Base-by-base conservation (phyloP, 2,797 vertebrate species). In the Enteromius viviparus region DNA sequence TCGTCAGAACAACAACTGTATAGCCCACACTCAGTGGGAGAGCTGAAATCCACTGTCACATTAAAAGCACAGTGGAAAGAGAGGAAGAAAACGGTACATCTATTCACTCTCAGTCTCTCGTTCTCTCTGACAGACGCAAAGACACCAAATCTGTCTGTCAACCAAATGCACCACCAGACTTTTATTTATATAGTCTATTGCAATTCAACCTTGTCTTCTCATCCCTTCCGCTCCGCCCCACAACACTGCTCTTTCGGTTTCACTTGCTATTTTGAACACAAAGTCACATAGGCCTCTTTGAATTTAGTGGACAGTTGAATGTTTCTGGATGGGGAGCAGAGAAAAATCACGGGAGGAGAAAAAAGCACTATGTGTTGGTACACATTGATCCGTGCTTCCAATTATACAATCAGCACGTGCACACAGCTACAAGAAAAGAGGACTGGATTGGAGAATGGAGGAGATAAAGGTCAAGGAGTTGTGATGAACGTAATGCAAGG, bases 31-130 rank as follows among this genome's bases (percentile, higher is more conserved):
- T 68, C 51, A 1, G 78, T 47, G 53, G 17, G 84, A 71, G 80
- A 82, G 79, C 74, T 66, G n/a, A 29, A 45, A 72, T 82, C 78
- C 74, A 62, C 64, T 51, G 70, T 78, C 84, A 83, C 76, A 85
- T 85, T 80, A 82, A 85, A 58, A 77, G 42, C 34, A 29, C 80
- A 60, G 40, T 19, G 26, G n/a, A 82, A 85, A 77, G n/a, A 72
- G 65, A 51, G 29, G 58, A 53, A 68, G 64, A 34, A 78, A 82
- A 78, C 9, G 21, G 10, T 74, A 34, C 26, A 85, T 81, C 76
- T 75, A 40, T 78, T 78, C 75, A 77, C 66, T 78, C n/a, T 66
- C 68, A 42, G 55, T 60, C 37, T 62, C 55, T 58, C 55, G 45
- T 75, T 74, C 32, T 26, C 26, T 21, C 40, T 60, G 75, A 71